phyloP scores from a whole-genome alignment of 1,140 invertebrate genomes.

The Cotesia typhae region DNA sequence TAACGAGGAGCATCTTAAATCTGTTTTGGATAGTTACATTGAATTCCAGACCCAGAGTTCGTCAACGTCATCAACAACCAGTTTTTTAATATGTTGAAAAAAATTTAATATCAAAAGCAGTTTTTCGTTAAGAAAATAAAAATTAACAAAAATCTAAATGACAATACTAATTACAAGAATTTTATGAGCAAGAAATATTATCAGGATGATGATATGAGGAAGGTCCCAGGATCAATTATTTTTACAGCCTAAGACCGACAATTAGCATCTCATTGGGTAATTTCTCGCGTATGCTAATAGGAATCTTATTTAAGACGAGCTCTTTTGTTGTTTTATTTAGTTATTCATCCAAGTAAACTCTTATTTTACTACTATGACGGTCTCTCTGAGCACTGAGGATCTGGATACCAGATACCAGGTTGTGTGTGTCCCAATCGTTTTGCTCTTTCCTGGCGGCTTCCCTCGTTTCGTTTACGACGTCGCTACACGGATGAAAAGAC shows the following conservation, averaged over 20 bases:
- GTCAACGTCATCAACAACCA: neutral
- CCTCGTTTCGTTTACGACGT: conserved; percentile 46
- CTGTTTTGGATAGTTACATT: neutral
- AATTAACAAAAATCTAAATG: too few relatives aligned
- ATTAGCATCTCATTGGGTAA: conserved; percentile 62
- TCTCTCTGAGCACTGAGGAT: conserved; percentile 32
- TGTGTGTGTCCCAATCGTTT: conserved; percentile 38
- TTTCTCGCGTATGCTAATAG: conserved; percentile 57
- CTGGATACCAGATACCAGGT: neutral
- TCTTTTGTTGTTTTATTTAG: conserved; percentile 28
- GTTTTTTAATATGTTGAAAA: too few relatives aligned
- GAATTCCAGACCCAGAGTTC: conserved; percentile 3
- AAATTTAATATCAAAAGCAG: too few relatives aligned
- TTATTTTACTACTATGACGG: conserved; percentile 11
- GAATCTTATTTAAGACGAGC: conserved; percentile 54
- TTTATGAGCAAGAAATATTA: neutral
- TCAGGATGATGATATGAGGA: neutral
- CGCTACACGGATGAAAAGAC: conserved; percentile 28
- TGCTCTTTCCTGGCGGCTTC: conserved; percentile 43
- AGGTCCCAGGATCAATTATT: conserved; percentile 46
- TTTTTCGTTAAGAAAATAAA: too few relatives aligned
- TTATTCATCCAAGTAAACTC: conserved; percentile 24
- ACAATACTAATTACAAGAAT: too few relatives aligned
- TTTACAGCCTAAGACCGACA: conserved; percentile 50
- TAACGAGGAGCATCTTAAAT: conserved; percentile 5